Base-by-base conservation (phyloP, 2,113 vertebrate species). In the Pomatostomus ruficeps region DNA sequence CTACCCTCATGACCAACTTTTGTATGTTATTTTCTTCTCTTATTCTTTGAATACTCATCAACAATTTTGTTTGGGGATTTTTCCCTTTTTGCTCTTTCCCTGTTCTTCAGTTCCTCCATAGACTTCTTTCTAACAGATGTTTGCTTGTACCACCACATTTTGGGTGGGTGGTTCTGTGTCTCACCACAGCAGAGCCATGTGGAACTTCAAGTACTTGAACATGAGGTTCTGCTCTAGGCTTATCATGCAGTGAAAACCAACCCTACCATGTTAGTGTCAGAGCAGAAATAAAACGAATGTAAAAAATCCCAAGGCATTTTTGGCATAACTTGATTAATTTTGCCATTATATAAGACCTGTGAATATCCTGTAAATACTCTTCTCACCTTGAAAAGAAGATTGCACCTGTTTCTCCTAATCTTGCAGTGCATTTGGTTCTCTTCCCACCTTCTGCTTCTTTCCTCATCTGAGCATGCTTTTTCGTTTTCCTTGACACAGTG, bases 361-460 rank as follows among this genome's bases (percentile, higher is more conserved):
- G n/a, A n/a, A 14, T 49, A 46, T 66, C 35, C 46, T 95, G 63
- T 85, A 88, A 95, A 85, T 38, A 51, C 40, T 70, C n/a, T 71
- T 85, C 63, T 94, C 78, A 91, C 89, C 88, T 88, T 88, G 93
- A 73, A 70, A 83, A 76, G 26, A 81, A 76, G 38, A 66, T 58
- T 74, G 28, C 59, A 93, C 75, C 82, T 93, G 63, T 70, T 94
- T 91, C 31, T 97, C 31, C 14, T 88, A 45, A 68, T 91, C 78
- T 82, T 91, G 28, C 33, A 82, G 19, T 70, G 54, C 23, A 42
- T 74, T 85, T 49, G 10, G 10, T 8, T 55, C 61, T 80, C 85
- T 91, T 28, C 48, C 38, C 88, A 48, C 63, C 51, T 88, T 92
- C 94, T 89, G 65, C 36, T 91, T 85, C 82, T 73, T 67, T 75